Base-by-base conservation (phyloP, 2,113 vertebrate genomes). In the Labeo catla region DNA sequence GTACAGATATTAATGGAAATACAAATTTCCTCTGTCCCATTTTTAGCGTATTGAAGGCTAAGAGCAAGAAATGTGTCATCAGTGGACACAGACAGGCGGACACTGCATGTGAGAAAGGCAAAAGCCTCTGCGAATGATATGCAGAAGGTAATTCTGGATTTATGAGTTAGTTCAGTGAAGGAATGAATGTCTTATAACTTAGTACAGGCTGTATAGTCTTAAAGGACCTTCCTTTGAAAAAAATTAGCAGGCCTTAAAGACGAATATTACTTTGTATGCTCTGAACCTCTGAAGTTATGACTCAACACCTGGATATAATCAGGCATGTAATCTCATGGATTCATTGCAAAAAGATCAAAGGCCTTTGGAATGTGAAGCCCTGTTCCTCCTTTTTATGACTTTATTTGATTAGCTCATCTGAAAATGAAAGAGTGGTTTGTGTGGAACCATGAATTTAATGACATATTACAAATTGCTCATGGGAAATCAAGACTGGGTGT, bases 261-360 rank as follows among this genome's bases (percentile, higher is more conserved):
- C 36, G 57, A 76, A 70, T 54, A 65, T 59, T 76, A 65, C 49
- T 52, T 34, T 23, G n/a, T 84, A 83, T 83, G 74, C 77, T 50
- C 70, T 61, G 73, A 85, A 79, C 83, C 84, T 87, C 86, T 86
- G 84, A 82, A 85, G 77, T 84, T 89, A 82, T 88, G 86, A 89
- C 86, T 86, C 89, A 89, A 90, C 88, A 86, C 89, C 86, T 91
- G 89, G 83, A 89, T 89, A 89, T 88, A 87, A 89, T 91, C 86
- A 85, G 63, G 77, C 84, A 79, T 89, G 83, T 86, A 88, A 90
- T 91, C 87, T 90, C 72, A 63, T 47, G 76, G 82, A 82, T 87
- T 90, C 80, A 87, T 84, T 88, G 83, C 74, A 81, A 89, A 86
- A 87, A 88, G 87, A 89, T 91, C 89, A 91, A 90, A 92, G 89